phyloP scores from a whole-genome alignment of 1,140 invertebrate species.

The Chrysoperla carnea region DNA sequence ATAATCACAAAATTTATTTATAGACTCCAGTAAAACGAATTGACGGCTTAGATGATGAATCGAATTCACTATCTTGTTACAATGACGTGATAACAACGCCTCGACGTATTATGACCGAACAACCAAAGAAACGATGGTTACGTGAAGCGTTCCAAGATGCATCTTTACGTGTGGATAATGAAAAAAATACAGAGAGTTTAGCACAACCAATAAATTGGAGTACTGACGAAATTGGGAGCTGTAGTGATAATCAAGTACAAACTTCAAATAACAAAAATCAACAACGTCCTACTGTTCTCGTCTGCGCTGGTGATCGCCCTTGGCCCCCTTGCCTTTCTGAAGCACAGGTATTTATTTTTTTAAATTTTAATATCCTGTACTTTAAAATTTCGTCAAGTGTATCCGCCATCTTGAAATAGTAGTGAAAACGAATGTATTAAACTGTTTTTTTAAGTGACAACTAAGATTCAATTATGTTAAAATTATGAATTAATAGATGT shows the following conservation, averaged over 20 bases:
- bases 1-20: no score
- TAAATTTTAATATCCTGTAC: no score
- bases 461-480: no score
- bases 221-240: neutral
- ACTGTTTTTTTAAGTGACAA: no score
- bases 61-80: neutral
- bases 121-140: slow-evolving; percentile 45
- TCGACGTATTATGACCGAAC: slow-evolving; percentile 22
- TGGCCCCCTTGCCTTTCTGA: slow-evolving; percentile 19
- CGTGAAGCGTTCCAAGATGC: slow-evolving; percentile 34
- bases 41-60: slow-evolving; percentile 14
- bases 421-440: no score
- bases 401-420: no score
- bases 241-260: slow-evolving; percentile 2
- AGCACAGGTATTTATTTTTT: slow-evolving; percentile 17
- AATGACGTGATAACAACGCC: slow-evolving; percentile 15
- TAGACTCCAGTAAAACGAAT: slow-evolving; percentile 18
- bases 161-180: slow-evolving; percentile 15
- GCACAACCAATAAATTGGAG: slow-evolving; percentile 1
- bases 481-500: no score
- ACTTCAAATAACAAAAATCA: slow-evolving; percentile 24
- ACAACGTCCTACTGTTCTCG: slow-evolving; percentile 33
- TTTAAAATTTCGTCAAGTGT: no score
- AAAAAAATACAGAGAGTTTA: slow-evolving; percentile 5
- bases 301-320: slow-evolving; percentile 23